phyloP scores from a whole-genome alignment of 2,113 vertebrate species.

The Pimephales promelas region DNA sequence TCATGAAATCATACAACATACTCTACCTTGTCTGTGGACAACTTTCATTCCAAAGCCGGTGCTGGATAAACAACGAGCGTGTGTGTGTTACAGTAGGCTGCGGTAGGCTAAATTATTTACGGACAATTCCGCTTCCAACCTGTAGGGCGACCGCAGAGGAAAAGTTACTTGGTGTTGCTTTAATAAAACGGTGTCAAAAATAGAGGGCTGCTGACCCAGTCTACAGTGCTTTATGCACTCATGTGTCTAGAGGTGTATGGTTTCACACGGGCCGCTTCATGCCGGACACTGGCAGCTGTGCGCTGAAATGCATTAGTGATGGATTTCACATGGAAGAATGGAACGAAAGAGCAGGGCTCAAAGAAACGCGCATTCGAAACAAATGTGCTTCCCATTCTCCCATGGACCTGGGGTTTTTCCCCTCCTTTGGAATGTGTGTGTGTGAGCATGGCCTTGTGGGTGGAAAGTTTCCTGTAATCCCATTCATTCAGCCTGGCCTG shows the following conservation, averaged over 20 bases:
- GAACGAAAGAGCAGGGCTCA: constrained; percentile 34
- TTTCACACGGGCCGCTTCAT: constrained; percentile 46
- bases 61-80: too few relatives aligned
- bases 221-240: constrained; percentile 5
- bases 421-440: constrained; percentile 52
- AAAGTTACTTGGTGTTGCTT: too few relatives aligned
- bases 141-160: too few relatives aligned
- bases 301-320: constrained; percentile 47
- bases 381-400: constrained; percentile 55
- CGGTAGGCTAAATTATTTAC: too few relatives aligned
- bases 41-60: too few relatives aligned
- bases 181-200: not conserved
- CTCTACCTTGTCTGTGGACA: too few relatives aligned
- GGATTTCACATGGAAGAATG: constrained; percentile 38
- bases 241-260: constrained; percentile 21
- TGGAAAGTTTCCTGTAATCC: constrained; percentile 74
- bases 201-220: not conserved
- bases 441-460: constrained; percentile 55
- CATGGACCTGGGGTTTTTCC: constrained; percentile 39
- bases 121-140: too few relatives aligned
- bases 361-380: constrained; percentile 56
- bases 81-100: too few relatives aligned
- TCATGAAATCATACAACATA: too few relatives aligned
- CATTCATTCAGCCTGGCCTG: constrained; percentile 45
- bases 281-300: constrained; percentile 40